Percentiles rank a stretch among this genome's conserved stretches.
Evolutionary conservation across 2,113 vertebrate genomes (phyloP).

Genomic region (Sinocyclocheilus rhinocerous): DNA sequence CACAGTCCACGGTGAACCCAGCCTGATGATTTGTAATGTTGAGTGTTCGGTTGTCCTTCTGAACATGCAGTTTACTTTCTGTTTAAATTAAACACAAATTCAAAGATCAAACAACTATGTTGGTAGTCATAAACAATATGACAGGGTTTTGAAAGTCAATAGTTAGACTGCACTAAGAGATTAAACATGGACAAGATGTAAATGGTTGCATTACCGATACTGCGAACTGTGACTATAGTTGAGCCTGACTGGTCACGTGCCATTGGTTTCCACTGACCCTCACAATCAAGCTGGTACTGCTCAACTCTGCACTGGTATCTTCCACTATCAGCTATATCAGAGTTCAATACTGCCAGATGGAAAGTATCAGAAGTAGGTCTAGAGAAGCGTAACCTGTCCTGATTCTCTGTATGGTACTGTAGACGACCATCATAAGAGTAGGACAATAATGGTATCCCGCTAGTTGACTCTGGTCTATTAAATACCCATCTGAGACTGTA

Average conservation of each 20-base stretch:
- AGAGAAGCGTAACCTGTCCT: conserved; percentile 41
- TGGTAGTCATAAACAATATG: background rate
- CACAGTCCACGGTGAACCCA: conserved; percentile 63
- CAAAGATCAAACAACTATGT: background rate
- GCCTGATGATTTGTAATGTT: conserved; percentile 54
- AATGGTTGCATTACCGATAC: conserved; percentile 40
- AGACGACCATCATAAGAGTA: conserved; percentile 30
- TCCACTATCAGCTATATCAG: conserved; percentile 46
- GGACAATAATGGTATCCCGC: conserved; percentile 1
- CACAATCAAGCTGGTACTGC: conserved; percentile 33
- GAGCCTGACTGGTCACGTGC: background rate
- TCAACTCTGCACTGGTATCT: conserved; percentile 53
- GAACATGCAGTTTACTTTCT: conserved; percentile 64
- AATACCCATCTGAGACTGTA: conserved; percentile 52
- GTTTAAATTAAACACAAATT: conserved; percentile 22
- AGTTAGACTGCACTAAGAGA: background rate
- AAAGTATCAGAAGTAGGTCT: conserved; percentile 16
- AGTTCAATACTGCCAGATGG: conserved; percentile 41
- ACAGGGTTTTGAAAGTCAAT: background rate
- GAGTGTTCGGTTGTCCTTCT: conserved; percentile 17
- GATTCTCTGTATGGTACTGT: background rate
- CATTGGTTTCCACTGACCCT: conserved; percentile 29
- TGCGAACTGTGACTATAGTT: conserved; percentile 38
- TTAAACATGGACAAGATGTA: background rate
- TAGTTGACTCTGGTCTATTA: background rate